phyloP scores from a whole-genome alignment of 2,888 invertebrate species.

The Athalia circularis region DNA sequence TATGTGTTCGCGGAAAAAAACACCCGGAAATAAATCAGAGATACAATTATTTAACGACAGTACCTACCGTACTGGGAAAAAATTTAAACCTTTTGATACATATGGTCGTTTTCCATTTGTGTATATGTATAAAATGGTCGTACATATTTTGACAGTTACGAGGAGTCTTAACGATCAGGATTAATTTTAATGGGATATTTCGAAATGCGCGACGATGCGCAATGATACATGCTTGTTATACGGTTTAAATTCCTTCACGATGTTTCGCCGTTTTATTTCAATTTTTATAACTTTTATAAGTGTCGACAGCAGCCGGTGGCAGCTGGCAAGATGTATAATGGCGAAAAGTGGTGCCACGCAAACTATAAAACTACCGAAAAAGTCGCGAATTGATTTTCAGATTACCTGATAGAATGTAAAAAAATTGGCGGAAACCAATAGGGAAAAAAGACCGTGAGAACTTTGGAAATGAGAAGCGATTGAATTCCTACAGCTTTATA shows the following conservation, averaged over 20 bases:
- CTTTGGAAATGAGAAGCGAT: conserved; percentile 17
- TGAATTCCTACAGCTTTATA: conserved; percentile 1
- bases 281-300: conserved; percentile 48
- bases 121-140: conserved; percentile 44
- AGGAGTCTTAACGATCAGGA: conserved; percentile 65
- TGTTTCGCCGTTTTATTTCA: conserved; percentile 58
- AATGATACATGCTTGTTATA: conserved; percentile 48
- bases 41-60: conserved; percentile 30
- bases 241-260: conserved; percentile 54
- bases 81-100: background rate
- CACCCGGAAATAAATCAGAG: no score
- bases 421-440: background rate
- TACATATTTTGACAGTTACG: conserved; percentile 67
- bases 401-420: no score
- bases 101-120: no score
- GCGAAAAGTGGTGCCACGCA: no score
- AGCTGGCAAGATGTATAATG: background rate
- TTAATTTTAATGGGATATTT: conserved; percentile 68
- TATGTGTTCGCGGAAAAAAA: no score
- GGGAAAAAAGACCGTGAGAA: conserved; percentile 5
- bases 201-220: conserved; percentile 58
- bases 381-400: no score
- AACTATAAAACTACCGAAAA: no score
- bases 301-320: background rate
- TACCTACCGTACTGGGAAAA: conserved; percentile 22